phyloP scores from a whole-genome alignment of 2,113 vertebrate species.

The Eolophus roseicapilla region DNA sequence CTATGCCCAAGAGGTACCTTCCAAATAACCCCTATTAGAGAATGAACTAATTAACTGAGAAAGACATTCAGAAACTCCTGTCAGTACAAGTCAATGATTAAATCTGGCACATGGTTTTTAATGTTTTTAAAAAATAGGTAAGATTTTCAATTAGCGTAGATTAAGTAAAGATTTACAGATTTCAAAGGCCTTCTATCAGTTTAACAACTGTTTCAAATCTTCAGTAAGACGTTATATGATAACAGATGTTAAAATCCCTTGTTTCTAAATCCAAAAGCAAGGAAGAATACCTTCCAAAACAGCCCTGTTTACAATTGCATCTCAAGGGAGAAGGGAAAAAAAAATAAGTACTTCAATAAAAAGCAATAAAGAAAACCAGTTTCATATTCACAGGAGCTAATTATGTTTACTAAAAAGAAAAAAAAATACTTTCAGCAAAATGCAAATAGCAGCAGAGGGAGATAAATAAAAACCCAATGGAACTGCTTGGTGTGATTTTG shows the following conservation, averaged over 20 bases:
- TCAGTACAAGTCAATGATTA: background rate
- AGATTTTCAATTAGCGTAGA: background rate
- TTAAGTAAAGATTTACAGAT: background rate
- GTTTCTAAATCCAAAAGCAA: slow-evolving; percentile 1
- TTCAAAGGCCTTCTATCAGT: background rate
- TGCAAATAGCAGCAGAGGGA: background rate
- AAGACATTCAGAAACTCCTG: background rate
- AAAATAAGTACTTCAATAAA: background rate
- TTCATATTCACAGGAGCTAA: slow-evolving; percentile 4
- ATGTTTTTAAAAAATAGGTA: background rate
- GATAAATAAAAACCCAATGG: background rate
- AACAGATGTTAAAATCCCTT: background rate
- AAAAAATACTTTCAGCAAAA: slow-evolving; percentile 17
- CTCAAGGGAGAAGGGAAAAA: background rate
- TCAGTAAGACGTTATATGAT: background rate
- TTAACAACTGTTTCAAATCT: background rate
- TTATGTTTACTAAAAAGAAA: background rate
- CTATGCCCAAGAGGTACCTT: background rate
- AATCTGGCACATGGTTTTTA: background rate
- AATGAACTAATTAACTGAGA: background rate
- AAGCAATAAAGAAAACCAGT: background rate
- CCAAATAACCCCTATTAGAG: background rate
- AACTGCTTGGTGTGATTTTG: background rate
- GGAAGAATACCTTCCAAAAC: background rate
- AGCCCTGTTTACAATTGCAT: background rate